Percentiles rank a stretch among this genome's conserved stretches.
phyloP scores from a whole-genome alignment of 2,888 invertebrate species.

The Lucinisca nassula region DNA sequence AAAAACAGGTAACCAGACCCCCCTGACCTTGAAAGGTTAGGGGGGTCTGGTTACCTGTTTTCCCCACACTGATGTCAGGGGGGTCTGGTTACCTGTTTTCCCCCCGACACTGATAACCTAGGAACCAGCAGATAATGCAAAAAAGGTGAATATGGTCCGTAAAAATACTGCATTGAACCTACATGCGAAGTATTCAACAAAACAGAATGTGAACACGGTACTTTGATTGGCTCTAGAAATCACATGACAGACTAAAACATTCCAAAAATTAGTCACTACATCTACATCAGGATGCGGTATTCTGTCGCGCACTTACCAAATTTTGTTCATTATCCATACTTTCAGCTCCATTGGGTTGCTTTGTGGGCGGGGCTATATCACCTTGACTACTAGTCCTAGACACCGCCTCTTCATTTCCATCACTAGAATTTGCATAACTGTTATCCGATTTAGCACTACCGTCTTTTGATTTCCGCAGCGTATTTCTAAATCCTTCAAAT shows the following conservation, averaged over 20 bases:
- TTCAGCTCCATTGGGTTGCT: constrained; percentile 65
- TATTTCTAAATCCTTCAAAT: constrained; percentile 91
- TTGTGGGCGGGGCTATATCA: constrained; percentile 55
- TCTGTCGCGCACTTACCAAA: constrained; percentile 77
- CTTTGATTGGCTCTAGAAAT: constrained; percentile 13
- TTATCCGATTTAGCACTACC: constrained; percentile 66
- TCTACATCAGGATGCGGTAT: constrained; percentile 44
- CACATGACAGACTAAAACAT: constrained; percentile 18
- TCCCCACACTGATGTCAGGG: too few relatives aligned
- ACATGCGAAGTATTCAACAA: neutral
- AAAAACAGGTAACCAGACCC: too few relatives aligned
- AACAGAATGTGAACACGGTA: constrained; percentile 9
- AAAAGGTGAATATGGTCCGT: too few relatives aligned
- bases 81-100: too few relatives aligned
- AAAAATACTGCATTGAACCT: neutral
- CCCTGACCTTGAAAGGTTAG: too few relatives aligned
- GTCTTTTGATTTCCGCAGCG: constrained; percentile 89
- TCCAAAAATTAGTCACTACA: neutral
- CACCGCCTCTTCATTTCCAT: constrained; percentile 45
- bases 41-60: too few relatives aligned
- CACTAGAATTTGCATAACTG: constrained; percentile 69
- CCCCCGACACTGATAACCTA: too few relatives aligned
- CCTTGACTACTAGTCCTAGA: constrained; percentile 35
- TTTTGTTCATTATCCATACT: constrained; percentile 72
- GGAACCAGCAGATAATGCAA: too few relatives aligned